A percentile compares a stretch with the other conserved stretches of the same genome.
Conservation (phyloP, 1,140 invertebrate species). For the Listronotus bonariensis region DNA sequence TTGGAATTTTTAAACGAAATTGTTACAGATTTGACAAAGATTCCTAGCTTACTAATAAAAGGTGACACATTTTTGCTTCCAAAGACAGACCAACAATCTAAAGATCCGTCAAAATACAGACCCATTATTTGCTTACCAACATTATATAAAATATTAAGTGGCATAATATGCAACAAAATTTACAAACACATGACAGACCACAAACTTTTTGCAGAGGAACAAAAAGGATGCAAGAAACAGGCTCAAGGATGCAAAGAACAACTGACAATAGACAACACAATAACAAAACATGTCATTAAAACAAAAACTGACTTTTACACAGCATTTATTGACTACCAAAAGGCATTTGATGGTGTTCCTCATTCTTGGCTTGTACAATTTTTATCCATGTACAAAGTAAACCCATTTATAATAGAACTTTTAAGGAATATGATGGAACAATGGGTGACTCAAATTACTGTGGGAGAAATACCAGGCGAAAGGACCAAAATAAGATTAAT, state of each 20-base stretch:
- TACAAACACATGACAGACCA: conserved; percentile 22
- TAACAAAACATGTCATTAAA: conserved; percentile 30
- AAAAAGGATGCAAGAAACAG: conserved; percentile 37
- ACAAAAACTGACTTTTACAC: conserved; percentile 23
- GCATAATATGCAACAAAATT: conserved; percentile 7
- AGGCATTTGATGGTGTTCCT: conserved; percentile 35
- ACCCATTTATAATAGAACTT: conserved; percentile 9
- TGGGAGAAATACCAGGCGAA: neutral
- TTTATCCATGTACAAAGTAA: conserved; percentile 33
- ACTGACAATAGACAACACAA: conserved; percentile 33
- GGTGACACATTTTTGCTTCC: conserved; percentile 18
- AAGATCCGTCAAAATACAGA: conserved; percentile 20
- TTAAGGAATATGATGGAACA: conserved; percentile 5
- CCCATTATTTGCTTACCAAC: conserved; percentile 25
- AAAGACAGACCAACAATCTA: conserved; percentile 3
- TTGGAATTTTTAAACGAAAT: too few relatives aligned
- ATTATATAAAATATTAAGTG: conserved; percentile 22
- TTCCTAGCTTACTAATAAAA: conserved; percentile 12
- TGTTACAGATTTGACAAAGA: too few relatives aligned
- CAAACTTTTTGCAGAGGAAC: conserved; percentile 37
- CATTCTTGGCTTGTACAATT: conserved; percentile 38
- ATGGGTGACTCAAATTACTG: neutral
- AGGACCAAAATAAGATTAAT: neutral
- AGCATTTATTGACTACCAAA: conserved; percentile 40
- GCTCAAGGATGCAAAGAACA: conserved; percentile 40